Base-by-base conservation (phyloP, 2,888 invertebrate species). In the Plutella xylostella region DNA sequence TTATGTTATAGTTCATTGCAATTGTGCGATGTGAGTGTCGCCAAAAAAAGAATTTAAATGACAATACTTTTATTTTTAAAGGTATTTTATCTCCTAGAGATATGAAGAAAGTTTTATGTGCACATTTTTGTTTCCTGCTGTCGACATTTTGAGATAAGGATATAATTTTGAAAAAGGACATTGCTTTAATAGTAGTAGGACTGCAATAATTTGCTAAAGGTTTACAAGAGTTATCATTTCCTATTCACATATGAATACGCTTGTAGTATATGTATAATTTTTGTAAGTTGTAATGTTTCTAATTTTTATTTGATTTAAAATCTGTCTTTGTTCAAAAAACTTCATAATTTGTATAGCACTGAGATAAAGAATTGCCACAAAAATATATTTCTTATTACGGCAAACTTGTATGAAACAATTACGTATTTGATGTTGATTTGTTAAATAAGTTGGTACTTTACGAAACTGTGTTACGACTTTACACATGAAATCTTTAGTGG, bases 131-230 rank as follows among this genome's bases (percentile, higher is more conserved):
- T 62, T 58, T 61, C 60, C 61, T 70, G 65, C 66, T 68, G 63
- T 68, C 60, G 56, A 65, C 63, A 65, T 62, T 64, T 58, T 55
- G 56, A 55, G 60, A 55, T 71, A 70, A 65, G 68, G 63, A 72
- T 64, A 70, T 65, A 60, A 63, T 66, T 71, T 66, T 70, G 60
- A 65, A 65, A 60, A 63, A 58, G 57, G 55, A 62, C 17, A 35
- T 34, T 55, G 60, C 11, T 63, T 63, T 61, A 66, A 60, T 65
- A 55, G 63, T 68, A 61, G 72, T 74, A 76, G 77, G 70, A 79
- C 68, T 75, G 71, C 70, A 74, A 63, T 60, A 61, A 58, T 76
- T 77, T 77, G 69, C 73, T 77, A 73, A 71, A 68, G 67, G 57
- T 76, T 71, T 73, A 73, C 72, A 72, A 62, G 48, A 54, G 57